Evolutionary conservation across 2,888 invertebrate species (phyloP).

Genomic region (Spicauda simplicius): DNA sequence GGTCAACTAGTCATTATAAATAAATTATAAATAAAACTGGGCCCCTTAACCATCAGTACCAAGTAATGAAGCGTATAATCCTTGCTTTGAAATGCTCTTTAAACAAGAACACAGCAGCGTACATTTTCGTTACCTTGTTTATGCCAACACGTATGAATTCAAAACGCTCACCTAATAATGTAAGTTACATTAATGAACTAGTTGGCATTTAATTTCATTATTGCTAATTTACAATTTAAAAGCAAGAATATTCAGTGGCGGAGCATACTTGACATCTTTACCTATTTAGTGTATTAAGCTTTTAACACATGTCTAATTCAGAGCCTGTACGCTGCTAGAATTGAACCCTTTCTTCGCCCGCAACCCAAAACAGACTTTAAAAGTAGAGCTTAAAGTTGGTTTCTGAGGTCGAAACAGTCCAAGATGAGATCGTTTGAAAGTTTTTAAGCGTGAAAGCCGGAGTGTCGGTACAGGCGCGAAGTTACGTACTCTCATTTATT

Average conservation of each 20-base stretch:
- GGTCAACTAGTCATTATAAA: no score
- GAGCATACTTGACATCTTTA: constrained; percentile 57
- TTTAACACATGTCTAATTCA: constrained; percentile 82
- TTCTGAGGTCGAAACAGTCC: constrained; percentile 31
- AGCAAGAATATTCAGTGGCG: constrained; percentile 46
- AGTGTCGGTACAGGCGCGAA: constrained; percentile 75
- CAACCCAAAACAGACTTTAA: constrained; percentile 21
- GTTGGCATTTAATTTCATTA: constrained; percentile 1
- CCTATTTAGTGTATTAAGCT: constrained; percentile 79
- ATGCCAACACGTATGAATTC: no score
- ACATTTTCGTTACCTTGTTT: no score
- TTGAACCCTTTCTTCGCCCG: constrained; percentile 45
- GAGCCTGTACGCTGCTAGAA: constrained; percentile 51
- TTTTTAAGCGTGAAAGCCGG: constrained; percentile 64
- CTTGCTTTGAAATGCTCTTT: no score
- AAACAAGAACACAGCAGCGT: no score
- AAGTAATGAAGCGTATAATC: no score
- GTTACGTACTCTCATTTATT: constrained; percentile 82
- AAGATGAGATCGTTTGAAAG: constrained; percentile 62
- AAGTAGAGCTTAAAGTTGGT: not conserved
- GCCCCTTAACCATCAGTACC: no score
- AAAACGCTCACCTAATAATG: no score
- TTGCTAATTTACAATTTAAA: constrained; percentile 40
- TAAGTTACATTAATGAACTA: not conserved
- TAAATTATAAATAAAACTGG: no score